phyloP scores from a whole-genome alignment of 64 coral and sea anemone species.

The Montipora efflorescens region DNA sequence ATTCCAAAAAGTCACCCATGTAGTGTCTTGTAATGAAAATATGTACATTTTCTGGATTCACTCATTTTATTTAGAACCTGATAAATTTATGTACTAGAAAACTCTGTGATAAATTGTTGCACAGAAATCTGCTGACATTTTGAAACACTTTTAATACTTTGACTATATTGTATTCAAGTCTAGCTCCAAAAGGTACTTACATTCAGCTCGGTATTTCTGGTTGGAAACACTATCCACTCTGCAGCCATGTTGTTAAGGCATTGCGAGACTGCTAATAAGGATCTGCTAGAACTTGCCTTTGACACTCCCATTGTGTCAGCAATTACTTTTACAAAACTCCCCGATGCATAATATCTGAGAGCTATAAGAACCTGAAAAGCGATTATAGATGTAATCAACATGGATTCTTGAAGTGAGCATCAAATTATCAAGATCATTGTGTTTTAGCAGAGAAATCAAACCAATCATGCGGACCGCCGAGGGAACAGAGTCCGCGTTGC shows the following conservation, averaged over 20 bases:
- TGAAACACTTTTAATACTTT: not conserved
- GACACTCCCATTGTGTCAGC: conserved; percentile 33
- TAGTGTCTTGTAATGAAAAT: not conserved
- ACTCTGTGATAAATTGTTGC: not conserved
- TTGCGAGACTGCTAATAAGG: not conserved
- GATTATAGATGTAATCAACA: conserved; percentile 23
- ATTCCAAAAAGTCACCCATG: too few relatives aligned
- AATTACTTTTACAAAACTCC: conserved; percentile 44
- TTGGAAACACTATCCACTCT: conserved; percentile 28
- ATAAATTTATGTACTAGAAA: not conserved
- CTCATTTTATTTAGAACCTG: not conserved
- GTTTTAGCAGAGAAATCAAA: not conserved
- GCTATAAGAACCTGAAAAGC: conserved; percentile 14
- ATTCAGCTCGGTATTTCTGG: conserved; percentile 11
- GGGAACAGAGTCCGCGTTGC: too few relatives aligned
- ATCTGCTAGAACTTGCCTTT: conserved; percentile 8
- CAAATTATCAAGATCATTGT: not conserved
- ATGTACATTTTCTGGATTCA: not conserved
- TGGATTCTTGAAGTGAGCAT: not conserved
- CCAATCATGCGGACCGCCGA: too few relatives aligned
- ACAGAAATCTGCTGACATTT: not conserved
- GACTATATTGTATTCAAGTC: conserved; percentile 4
- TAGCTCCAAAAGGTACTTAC: conserved; percentile 36
- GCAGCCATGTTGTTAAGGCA: not conserved
- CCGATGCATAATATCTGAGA: not conserved